phyloP scores from a whole-genome alignment of 2,888 invertebrate species.

The Pollenia amentaria region DNA sequence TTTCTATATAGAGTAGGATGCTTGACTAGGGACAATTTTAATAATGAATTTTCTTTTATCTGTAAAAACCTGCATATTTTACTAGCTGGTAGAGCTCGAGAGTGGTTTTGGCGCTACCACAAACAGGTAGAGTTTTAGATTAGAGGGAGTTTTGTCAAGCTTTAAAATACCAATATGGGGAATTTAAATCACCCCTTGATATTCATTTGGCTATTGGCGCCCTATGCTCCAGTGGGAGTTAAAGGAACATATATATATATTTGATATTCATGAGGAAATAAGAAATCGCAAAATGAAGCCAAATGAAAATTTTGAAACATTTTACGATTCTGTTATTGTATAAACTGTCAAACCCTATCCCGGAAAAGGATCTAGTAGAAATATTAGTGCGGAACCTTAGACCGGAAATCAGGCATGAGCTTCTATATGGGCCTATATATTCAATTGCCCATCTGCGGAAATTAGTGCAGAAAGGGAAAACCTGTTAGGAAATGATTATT shows the following conservation, averaged over 20 bases:
- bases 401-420: too few relatives aligned
- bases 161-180: too few relatives aligned
- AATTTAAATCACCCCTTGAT: background rate
- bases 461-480: background rate
- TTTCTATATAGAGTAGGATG: too few relatives aligned
- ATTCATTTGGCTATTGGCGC: too few relatives aligned
- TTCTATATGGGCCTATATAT: background rate
- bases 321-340: background rate
- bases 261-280: background rate
- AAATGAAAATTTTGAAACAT: background rate
- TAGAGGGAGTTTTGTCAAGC: too few relatives aligned
- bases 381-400: background rate
- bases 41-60: too few relatives aligned
- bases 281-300: background rate
- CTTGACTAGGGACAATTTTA: too few relatives aligned
- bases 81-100: background rate
- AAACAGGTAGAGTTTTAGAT: background rate
- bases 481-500: background rate
- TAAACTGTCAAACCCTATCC: background rate
- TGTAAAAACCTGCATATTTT: background rate
- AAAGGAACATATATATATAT: too few relatives aligned
- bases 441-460: background rate
- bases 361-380: background rate
- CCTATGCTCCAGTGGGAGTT: too few relatives aligned
- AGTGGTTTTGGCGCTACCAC: conserved; percentile 1